phyloP scores from a whole-genome alignment of 2,797 vertebrate species.

The Alca torda region DNA sequence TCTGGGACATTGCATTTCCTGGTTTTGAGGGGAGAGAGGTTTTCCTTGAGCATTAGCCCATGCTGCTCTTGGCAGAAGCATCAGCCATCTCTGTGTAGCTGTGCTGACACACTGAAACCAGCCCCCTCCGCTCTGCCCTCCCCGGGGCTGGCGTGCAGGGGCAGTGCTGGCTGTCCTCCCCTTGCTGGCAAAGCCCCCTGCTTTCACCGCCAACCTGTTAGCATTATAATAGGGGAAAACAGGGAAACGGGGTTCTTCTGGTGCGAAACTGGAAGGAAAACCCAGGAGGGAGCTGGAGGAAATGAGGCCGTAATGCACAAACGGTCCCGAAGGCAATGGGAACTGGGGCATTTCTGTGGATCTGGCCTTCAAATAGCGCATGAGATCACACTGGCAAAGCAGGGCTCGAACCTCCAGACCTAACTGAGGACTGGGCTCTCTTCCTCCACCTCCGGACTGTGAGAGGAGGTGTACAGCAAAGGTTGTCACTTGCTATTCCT shows the following conservation, averaged over 20 bases:
- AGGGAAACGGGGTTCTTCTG: not conserved
- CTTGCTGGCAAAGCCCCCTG: not conserved
- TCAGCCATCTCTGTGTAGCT: not conserved
- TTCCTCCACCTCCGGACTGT: not conserved
- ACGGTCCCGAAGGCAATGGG: not conserved
- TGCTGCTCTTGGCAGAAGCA: not conserved
- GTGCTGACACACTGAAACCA: not conserved
- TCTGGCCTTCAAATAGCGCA: not conserved
- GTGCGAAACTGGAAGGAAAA: slow-evolving; percentile 24
- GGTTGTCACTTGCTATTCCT: not conserved
- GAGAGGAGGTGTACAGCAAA: not conserved
- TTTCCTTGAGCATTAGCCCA: not conserved
- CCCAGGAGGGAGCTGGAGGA: not conserved
- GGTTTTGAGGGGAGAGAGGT: fast-evolving
- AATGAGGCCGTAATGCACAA: not conserved
- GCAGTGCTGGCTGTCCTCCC: slow-evolving; percentile 5
- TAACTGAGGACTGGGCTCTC: not conserved
- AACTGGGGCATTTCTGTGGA: slow-evolving; percentile 9
- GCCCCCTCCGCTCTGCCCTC: not conserved
- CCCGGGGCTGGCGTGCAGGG: not conserved
- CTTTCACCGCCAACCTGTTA: not conserved
- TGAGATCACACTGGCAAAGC: not conserved
- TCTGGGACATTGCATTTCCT: not conserved
- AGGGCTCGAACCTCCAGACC: not conserved
- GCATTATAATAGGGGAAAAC: slow-evolving; percentile 8